phyloP scores from a whole-genome alignment of 2,888 invertebrate genomes.

The Apocheima hispidaria region DNA sequence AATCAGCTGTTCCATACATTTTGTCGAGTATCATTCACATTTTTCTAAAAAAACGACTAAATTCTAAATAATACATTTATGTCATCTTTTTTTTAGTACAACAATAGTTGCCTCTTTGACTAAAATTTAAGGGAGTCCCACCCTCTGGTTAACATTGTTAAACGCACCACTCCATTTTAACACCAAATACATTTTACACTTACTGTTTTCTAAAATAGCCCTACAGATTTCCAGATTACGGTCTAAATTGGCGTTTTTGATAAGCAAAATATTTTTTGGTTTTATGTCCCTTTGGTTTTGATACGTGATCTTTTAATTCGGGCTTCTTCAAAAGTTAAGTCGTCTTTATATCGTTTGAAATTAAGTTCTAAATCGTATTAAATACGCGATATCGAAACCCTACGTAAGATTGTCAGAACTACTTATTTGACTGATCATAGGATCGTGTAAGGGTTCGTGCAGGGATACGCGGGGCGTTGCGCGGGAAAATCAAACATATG shows the following conservation, averaged over 20 bases:
- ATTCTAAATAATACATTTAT: slow-evolving; percentile 22
- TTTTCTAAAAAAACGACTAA: slow-evolving; percentile 15
- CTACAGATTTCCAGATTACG: neutral
- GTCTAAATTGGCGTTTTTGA: neutral
- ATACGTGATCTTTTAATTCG: slow-evolving; percentile 14
- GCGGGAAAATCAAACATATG: too few relatives aligned
- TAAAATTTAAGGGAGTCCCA: slow-evolving; percentile 48
- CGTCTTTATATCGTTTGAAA: neutral
- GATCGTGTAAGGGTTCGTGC: slow-evolving; percentile 10
- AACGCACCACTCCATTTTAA: slow-evolving; percentile 31
- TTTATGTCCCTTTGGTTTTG: slow-evolving; percentile 23
- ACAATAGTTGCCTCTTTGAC: slow-evolving; percentile 50
- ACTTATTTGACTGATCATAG: slow-evolving; percentile 29
- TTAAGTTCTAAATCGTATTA: neutral
- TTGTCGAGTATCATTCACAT: too few relatives aligned
- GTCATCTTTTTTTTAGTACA: slow-evolving; percentile 4
- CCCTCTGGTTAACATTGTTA: slow-evolving; percentile 39
- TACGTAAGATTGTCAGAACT: neutral
- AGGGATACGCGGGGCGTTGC: too few relatives aligned
- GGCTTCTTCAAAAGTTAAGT: neutral
- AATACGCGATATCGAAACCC: neutral
- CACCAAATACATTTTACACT: neutral
- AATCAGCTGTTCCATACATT: too few relatives aligned
- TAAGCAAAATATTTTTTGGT: neutral
- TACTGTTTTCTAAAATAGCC: neutral